Conservation (phyloP, 2,797 vertebrate genomes). For the Leptatherina wallacei region DNA sequence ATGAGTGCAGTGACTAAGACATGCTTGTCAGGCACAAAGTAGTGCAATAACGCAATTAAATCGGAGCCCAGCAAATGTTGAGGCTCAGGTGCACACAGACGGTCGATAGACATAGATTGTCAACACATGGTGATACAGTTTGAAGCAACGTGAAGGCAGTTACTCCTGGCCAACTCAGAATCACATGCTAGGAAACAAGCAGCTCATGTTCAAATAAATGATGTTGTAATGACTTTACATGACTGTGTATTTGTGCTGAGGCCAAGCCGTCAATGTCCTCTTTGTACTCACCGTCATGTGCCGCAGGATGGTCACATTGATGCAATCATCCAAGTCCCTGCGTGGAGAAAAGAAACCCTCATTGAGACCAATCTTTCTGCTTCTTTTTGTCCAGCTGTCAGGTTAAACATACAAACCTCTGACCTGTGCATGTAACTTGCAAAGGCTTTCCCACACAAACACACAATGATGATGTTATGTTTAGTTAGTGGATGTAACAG, state of each 20-base stretch:
- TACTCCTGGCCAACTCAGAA: constrained; percentile 26
- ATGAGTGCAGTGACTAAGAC: not conserved
- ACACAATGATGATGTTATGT: not conserved
- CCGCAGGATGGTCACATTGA: constrained; percentile 91
- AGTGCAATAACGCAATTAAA: not conserved
- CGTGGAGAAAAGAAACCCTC: constrained; percentile 32
- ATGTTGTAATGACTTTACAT: constrained; percentile 6
- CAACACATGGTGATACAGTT: constrained; percentile 3
- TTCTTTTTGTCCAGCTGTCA: constrained; percentile 56
- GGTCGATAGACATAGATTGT: not conserved
- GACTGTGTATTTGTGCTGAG: constrained; percentile 13
- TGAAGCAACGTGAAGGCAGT: constrained; percentile 6
- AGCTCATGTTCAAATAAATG: constrained; percentile 33
- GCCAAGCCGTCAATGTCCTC: constrained; percentile 40
- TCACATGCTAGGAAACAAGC: constrained; percentile 52
- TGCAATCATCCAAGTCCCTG: constrained; percentile 91
- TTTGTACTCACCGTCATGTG: constrained; percentile 85
- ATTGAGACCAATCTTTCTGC: constrained; percentile 28
- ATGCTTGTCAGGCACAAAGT: constrained; percentile 1
- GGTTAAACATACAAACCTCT: constrained; percentile 46
- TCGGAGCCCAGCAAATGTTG: constrained; percentile 5
- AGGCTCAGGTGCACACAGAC: constrained; percentile 7
- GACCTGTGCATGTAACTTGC: constrained; percentile 52
- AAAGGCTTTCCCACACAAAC: constrained; percentile 39
- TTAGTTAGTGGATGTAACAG: constrained; percentile 27